phyloP scores from a whole-genome alignment of 2,113 vertebrate species.

The Menura novaehollandiae region DNA sequence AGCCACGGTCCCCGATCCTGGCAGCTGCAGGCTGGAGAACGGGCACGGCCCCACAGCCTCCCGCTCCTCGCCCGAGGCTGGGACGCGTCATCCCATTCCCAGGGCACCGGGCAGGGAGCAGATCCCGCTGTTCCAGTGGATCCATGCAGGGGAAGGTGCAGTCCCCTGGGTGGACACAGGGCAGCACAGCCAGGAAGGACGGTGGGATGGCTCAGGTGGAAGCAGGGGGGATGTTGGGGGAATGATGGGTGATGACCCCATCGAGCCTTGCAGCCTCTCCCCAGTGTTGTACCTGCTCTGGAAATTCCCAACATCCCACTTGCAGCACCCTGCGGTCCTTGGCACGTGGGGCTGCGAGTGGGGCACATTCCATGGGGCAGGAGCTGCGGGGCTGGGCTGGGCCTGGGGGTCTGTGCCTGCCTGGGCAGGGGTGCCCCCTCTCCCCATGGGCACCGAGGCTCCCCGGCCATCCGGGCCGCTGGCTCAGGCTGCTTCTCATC shows the following conservation, averaged over 20 bases:
- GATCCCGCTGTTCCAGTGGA: neutral
- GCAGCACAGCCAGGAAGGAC: rapidly evolving
- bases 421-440: neutral
- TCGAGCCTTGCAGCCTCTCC: neutral
- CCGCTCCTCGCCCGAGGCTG: neutral
- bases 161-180: rapidly evolving
- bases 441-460: neutral
- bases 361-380: neutral
- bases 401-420: rapidly evolving
- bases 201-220: neutral
- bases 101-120: rapidly evolving
- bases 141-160: neutral
- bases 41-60: neutral
- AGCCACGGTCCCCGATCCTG: neutral
- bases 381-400: rapidly evolving
- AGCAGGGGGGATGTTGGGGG: neutral
- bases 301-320: neutral
- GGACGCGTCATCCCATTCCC: no score
- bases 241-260: neutral
- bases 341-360: rapidly evolving
- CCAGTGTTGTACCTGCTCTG: rapidly evolving
- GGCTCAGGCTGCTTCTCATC: slow-evolving; percentile 15
- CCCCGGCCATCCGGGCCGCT: neutral
- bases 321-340: neutral
- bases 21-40: neutral